A percentile compares a stretch with the other conserved stretches of the same genome.
Conservation (phyloP, 2,113 vertebrate species). For the Nanorana parkeri region DNA sequence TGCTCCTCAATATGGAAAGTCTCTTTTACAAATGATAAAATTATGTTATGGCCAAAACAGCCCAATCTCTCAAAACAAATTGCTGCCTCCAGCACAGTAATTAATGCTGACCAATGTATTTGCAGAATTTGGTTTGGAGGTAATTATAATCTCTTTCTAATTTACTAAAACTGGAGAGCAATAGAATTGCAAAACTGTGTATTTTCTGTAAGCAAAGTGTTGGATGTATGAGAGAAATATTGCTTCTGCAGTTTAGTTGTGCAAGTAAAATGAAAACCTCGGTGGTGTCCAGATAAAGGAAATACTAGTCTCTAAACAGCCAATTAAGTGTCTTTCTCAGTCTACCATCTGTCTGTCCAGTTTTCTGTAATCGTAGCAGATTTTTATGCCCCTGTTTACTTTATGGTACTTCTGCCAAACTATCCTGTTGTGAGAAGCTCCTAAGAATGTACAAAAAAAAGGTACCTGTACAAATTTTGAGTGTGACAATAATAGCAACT, state of each 20-base stretch:
- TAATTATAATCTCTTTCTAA: too few relatives aligned
- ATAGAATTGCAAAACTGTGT: too few relatives aligned
- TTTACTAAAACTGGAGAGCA: too few relatives aligned
- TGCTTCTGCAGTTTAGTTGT: neutral
- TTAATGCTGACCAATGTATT: too few relatives aligned
- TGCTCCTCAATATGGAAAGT: too few relatives aligned
- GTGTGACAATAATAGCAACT: neutral
- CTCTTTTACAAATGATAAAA: too few relatives aligned
- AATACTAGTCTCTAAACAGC: neutral
- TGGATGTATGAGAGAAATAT: neutral
- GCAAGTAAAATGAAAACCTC: slow-evolving; percentile 9
- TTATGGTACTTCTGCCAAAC: neutral
- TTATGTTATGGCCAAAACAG: too few relatives aligned
- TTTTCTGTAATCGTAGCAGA: slow-evolving; percentile 10
- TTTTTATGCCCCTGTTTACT: neutral
- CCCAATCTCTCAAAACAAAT: too few relatives aligned
- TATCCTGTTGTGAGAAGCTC: neutral
- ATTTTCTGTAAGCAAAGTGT: too few relatives aligned
- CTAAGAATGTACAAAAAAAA: neutral
- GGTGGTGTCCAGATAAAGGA: neutral
- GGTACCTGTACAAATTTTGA: neutral
- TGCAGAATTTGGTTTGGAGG: too few relatives aligned
- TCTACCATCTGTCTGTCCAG: neutral
- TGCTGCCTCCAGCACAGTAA: too few relatives aligned
- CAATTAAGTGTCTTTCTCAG: slow-evolving; percentile 7